Percentiles rank a stretch among this genome's conserved stretches.
phyloP scores from a whole-genome alignment of 64 coral and sea anemone species.

The Porites australiensis region DNA sequence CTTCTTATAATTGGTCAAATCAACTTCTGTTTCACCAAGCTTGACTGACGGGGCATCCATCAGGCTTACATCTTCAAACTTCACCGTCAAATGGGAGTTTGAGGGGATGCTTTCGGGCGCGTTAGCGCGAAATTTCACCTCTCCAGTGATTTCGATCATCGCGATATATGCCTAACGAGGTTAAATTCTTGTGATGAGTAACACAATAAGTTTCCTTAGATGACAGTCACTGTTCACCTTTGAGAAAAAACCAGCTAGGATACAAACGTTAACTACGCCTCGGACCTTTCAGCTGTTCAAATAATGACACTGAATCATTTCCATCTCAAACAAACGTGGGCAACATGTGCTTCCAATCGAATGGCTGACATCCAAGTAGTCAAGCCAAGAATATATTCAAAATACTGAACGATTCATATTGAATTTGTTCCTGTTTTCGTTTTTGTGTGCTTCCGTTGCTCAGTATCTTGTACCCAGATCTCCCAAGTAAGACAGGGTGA shows the following conservation, averaged over 20 bases:
- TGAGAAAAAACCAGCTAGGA: too few species aligned
- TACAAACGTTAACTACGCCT: too few species aligned
- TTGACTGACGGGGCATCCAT: conserved; percentile 61
- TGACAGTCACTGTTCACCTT: too few species aligned
- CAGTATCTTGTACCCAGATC: too few species aligned
- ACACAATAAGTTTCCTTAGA: too few species aligned
- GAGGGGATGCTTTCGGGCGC: conserved; percentile 37
- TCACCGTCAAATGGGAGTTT: conserved; percentile 69
- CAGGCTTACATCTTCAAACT: conserved; percentile 63
- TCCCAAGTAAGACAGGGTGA: too few species aligned
- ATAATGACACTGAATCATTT: too few species aligned
- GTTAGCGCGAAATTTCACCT: conserved; percentile 38
- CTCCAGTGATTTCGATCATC: conserved; percentile 78
- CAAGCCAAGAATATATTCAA: neutral
- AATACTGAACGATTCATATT: neutral
- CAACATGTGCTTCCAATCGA: too few species aligned
- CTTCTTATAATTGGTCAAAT: conserved; percentile 61
- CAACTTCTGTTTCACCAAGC: conserved; percentile 57
- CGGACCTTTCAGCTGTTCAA: too few species aligned
- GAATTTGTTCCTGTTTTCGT: too few species aligned
- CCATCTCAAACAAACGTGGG: too few species aligned
- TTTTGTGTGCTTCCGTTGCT: too few species aligned
- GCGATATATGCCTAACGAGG: neutral
- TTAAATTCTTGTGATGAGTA: neutral
- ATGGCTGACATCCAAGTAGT: neutral